Evolutionary conservation across 2,888 invertebrate genomes (phyloP).

Genomic region (Didymodactylos carnosus): DNA sequence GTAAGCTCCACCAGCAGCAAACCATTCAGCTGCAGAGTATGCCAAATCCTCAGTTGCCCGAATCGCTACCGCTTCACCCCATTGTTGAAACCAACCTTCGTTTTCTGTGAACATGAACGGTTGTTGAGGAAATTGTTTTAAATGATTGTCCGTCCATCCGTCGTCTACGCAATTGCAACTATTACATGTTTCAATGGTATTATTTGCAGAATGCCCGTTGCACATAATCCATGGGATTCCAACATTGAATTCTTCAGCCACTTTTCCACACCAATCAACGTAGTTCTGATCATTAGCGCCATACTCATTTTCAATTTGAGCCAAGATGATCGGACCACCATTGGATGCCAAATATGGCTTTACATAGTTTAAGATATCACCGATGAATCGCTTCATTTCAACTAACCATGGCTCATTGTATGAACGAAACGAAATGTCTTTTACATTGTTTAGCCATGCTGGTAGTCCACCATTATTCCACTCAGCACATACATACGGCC

Average conservation of each 20-base stretch:
- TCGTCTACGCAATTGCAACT: not conserved
- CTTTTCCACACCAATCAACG: not conserved
- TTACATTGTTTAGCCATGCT: not conserved
- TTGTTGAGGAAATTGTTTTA: not conserved
- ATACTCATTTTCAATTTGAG: not conserved
- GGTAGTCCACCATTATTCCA: constrained; percentile 42
- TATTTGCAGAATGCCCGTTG: not conserved
- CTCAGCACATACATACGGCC: constrained; percentile 83
- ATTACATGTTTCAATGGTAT: not conserved
- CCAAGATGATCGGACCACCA: not conserved
- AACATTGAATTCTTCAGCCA: not conserved
- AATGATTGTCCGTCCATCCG: not conserved
- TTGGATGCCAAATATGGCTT: not conserved
- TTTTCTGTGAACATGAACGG: not conserved
- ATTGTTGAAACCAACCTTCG: not conserved
- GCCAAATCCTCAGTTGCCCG: not conserved
- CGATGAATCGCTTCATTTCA: not conserved
- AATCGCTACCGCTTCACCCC: not conserved
- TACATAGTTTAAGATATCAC: not conserved
- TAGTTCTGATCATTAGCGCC: not conserved
- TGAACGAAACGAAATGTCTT: not conserved
- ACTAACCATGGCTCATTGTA: not conserved
- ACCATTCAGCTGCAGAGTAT: not conserved
- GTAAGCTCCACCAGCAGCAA: not conserved
- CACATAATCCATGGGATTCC: not conserved